These are phyloP conservation scores for Psittacula cyanocephala DNA, from an alignment of 2,113 vertebrate species.

Conservation along the genomic window DNA sequence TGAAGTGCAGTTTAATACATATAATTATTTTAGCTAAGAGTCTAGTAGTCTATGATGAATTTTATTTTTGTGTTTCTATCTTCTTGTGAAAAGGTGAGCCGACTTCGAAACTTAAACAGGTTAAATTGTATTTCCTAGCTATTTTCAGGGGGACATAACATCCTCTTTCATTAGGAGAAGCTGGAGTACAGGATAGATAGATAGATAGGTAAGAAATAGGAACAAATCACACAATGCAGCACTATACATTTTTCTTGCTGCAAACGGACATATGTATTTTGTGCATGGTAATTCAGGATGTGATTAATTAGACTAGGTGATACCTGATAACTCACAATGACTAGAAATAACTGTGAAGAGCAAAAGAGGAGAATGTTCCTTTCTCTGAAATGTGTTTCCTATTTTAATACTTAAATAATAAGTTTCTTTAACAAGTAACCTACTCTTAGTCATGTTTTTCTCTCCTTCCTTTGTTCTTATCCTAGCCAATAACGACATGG, in stretches of 20 bases:
- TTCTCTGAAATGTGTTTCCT: background rate
- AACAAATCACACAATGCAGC: background rate
- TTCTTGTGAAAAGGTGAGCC: background rate
- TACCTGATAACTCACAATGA: background rate
- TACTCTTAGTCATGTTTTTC: background rate
- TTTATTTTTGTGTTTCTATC: background rate
- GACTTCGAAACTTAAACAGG: background rate
- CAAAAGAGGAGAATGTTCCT: background rate
- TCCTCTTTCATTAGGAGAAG: background rate
- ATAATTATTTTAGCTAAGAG: background rate
- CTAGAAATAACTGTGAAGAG: background rate
- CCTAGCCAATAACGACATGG: background rate
- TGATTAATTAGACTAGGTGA: background rate
- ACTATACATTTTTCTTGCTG: background rate
- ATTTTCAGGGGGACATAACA: background rate
- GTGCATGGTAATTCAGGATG: background rate
- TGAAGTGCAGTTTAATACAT: background rate
- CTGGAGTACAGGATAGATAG: background rate
- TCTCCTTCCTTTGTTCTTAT: background rate
- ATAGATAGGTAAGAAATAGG: background rate
- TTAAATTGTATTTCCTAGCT: background rate
- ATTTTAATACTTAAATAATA: constrained; percentile 21
- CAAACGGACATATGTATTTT: background rate
- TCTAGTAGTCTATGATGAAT: background rate
- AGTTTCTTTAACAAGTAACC: constrained; percentile 7